Base-by-base conservation (phyloP, 2,113 vertebrate species). In the Apodemus sylvaticus region DNA sequence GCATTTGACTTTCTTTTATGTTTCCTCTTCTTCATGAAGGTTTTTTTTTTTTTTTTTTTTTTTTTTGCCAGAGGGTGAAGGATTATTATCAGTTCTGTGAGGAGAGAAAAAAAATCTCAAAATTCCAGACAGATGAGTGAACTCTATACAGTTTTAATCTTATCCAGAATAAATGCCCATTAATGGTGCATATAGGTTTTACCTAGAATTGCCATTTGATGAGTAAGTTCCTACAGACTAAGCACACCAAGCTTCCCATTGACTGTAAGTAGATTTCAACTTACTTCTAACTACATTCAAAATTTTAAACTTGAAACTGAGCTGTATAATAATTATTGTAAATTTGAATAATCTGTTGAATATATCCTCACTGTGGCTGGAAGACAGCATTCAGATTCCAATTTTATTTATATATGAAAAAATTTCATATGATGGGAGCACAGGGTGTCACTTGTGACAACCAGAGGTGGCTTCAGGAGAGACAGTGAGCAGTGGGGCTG, bases 311-410 rank as follows among this genome's bases (percentile, higher is more conserved):
- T 74, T 48, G 81, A 91, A 91, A 0, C 0, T 62, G 71, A 74
- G 70, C 86, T 87, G 92, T 94, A 86, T n/a, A 96, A 66, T 79
- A 95, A 92, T 94, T 87, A 89, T 36, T 55, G 88, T 60, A 86
- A 91, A 71, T 93, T 89, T 97, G 87, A 1, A 73, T 76, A 64
- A 66, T 94, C 97, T 71, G 48, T 74, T 91, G 76, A 88, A 66
- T 68, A 74, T 92, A 79, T 83, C 94, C 88, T 90, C 45, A 88
- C 13, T 74, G 16, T 90, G 79, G 76, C 76, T 95, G 22, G 14
- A 90, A 86, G 34, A 64, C 20, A 92, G n/a, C 53, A 68, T 48
- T 66, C 3, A 12, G 34, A 62, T 81, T 94, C 86, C 31, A 60
- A 76, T 86, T 87, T 73, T 64, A 85, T 73, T 73, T 71, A 70